A percentile compares a stretch with the other conserved stretches of the same genome.
Evolutionary conservation across 2,113 vertebrate species (phyloP).

Genomic region (Protobothrops mucrosquamatus): DNA sequence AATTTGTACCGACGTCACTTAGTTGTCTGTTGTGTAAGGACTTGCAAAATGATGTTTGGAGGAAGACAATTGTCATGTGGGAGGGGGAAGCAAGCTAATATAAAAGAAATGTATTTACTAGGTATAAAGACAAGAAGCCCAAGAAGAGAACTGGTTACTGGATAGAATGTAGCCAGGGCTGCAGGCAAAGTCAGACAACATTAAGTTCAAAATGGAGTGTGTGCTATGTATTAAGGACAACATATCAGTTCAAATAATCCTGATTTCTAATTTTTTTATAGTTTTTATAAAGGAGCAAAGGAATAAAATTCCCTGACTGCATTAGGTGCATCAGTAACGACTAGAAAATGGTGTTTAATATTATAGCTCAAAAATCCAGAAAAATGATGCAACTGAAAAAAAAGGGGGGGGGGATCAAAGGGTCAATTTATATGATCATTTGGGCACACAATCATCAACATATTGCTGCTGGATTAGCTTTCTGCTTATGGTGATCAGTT

Average conservation of each 20-base stretch:
- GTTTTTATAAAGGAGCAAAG: background rate
- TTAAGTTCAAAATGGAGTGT: conserved; percentile 10
- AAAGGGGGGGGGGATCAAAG: background rate
- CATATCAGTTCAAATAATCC: background rate
- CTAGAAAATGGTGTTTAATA: background rate
- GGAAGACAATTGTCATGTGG: background rate
- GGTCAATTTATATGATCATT: background rate
- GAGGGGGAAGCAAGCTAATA: background rate
- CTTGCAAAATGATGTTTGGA: background rate
- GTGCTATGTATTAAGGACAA: background rate
- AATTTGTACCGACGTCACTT: conserved; percentile 13
- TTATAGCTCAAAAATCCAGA: background rate
- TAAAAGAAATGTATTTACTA: background rate
- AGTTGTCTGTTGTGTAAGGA: conserved; percentile 5
- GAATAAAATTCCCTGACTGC: background rate
- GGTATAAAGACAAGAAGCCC: background rate
- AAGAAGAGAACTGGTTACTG: background rate
- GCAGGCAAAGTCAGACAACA: conserved; percentile 15
- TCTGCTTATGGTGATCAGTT: background rate
- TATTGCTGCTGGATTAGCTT: background rate
- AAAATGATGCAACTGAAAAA: background rate
- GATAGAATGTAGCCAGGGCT: background rate
- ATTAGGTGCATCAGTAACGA: background rate
- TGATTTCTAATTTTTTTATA: background rate
- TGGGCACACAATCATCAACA: background rate